Percentiles rank a stretch among this genome's conserved stretches.
Evolutionary conservation across 2,888 invertebrate genomes (phyloP).

Genomic region (Caenorhabditis imperialis): DNA sequence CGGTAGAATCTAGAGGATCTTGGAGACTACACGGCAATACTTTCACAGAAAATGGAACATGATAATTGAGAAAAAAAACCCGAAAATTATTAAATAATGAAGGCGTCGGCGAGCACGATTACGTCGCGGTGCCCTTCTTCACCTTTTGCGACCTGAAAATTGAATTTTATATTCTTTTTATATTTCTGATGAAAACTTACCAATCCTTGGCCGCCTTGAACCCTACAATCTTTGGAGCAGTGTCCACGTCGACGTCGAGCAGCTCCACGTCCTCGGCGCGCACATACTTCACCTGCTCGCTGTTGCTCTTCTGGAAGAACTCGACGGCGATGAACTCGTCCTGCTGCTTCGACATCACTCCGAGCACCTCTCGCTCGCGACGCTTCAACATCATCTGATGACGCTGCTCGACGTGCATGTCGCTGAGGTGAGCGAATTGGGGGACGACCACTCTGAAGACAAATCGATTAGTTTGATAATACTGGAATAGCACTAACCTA

Average conservation of each 20-base stretch:
- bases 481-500: constrained; percentile 33
- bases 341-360: constrained; percentile 12
- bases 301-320: constrained; percentile 46
- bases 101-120: too few species aligned
- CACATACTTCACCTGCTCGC: constrained; percentile 44
- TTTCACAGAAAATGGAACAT: too few species aligned
- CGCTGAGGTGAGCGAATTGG: constrained; percentile 30
- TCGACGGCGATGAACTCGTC: constrained; percentile 43
- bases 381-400: constrained; percentile 37
- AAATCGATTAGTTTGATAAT: background rate
- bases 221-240: constrained; percentile 29
- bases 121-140: constrained; percentile 30
- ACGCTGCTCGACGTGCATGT: constrained; percentile 42
- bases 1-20: too few species aligned
- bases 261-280: constrained; percentile 29
- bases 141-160: constrained; percentile 34
- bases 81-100: too few species aligned
- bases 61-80: too few species aligned
- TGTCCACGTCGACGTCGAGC: constrained; percentile 21
- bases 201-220: constrained; percentile 51
- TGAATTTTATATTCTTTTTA: too few species aligned
- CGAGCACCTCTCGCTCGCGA: constrained; percentile 22
- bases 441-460: constrained; percentile 43
- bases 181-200: too few species aligned
- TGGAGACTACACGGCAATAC: too few species aligned